phyloP scores from a whole-genome alignment of 2,888 invertebrate genomes.

The Oegoconia quadripuncta region DNA sequence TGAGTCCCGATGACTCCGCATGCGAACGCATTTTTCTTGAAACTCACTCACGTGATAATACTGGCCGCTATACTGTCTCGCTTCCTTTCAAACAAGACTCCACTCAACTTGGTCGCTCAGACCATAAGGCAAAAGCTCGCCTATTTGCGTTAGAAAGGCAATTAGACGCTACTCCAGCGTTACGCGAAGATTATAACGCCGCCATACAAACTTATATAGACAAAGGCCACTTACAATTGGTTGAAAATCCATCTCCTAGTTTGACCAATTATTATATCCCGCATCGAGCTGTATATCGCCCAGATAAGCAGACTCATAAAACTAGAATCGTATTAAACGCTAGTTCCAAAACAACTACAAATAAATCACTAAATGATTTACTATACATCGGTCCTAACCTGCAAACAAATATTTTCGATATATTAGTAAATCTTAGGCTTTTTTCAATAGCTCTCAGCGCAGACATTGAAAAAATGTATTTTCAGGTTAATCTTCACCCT shows the following conservation, averaged over 20 bases:
- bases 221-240: background rate
- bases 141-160: constrained; percentile 4
- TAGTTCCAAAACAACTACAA: background rate
- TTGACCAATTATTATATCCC: background rate
- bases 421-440: background rate
- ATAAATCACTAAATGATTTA: constrained; percentile 17
- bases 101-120: background rate
- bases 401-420: constrained; percentile 9
- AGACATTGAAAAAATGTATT: constrained; percentile 9
- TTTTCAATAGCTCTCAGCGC: background rate
- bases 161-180: background rate
- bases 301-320: constrained; percentile 1
- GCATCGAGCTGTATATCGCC: constrained; percentile 2
- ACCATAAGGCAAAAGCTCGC: constrained; percentile 1
- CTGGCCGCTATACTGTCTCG: constrained; percentile 2
- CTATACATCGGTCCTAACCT: constrained; percentile 18
- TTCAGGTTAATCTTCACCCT: constrained; percentile 8
- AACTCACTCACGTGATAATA: constrained; percentile 1
- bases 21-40: constrained; percentile 5
- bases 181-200: constrained; percentile 1
- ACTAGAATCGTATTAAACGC: background rate
- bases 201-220: constrained; percentile 4
- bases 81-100: constrained; percentile 5
- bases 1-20: constrained; percentile 6
- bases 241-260: background rate